These are phyloP conservation scores for Priocnemis perturbator DNA, from an alignment of 2,888 invertebrate species.

Conservation along the genomic window DNA sequence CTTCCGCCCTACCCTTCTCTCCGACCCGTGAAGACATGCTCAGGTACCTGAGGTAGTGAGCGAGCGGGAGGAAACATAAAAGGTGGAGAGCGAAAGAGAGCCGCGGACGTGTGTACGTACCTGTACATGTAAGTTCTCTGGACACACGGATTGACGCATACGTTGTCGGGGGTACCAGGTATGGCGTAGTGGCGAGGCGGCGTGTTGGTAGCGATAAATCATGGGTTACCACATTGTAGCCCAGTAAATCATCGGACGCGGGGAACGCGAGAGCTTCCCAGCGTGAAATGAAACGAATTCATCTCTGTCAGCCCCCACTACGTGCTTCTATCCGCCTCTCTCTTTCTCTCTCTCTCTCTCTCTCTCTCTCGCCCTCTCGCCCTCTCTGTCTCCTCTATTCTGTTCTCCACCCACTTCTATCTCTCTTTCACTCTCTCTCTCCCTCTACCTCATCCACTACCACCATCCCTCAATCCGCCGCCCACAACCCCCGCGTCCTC, in stretches of 20 bases:
- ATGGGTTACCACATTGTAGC: slow-evolving; percentile 83
- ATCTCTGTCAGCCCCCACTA: slow-evolving; percentile 75
- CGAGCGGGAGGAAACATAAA: slow-evolving; percentile 16
- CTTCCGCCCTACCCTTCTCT: slow-evolving; percentile 26
- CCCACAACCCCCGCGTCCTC: slow-evolving; percentile 55
- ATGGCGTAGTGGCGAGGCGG: slow-evolving; percentile 77
- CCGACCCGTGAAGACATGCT: slow-evolving; percentile 46
- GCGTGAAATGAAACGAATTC: slow-evolving; percentile 77
- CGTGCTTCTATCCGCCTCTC: slow-evolving; percentile 44
- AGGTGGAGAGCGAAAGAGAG: slow-evolving; percentile 40
- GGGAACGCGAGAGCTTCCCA: slow-evolving; percentile 76
- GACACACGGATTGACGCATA: slow-evolving; percentile 67
- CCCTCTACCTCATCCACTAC: slow-evolving; percentile 45
- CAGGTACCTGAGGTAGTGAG: slow-evolving; percentile 40
- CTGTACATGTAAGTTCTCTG: slow-evolving; percentile 52
- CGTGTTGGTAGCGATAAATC: slow-evolving; percentile 81
- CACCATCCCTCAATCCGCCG: slow-evolving; percentile 59
- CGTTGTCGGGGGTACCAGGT: slow-evolving; percentile 70
- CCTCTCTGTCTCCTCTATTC: slow-evolving; percentile 22
- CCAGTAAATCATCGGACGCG: slow-evolving; percentile 80
- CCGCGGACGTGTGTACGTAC: slow-evolving; percentile 31
- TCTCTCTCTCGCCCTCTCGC: slow-evolving; percentile 18
- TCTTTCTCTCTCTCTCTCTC: slow-evolving; percentile 37
- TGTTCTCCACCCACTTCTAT: slow-evolving; percentile 28
- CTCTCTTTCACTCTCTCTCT: slow-evolving; percentile 30